Evolutionary conservation across 2,888 invertebrate genomes (phyloP).

Genomic region (Andrena marginata): DNA sequence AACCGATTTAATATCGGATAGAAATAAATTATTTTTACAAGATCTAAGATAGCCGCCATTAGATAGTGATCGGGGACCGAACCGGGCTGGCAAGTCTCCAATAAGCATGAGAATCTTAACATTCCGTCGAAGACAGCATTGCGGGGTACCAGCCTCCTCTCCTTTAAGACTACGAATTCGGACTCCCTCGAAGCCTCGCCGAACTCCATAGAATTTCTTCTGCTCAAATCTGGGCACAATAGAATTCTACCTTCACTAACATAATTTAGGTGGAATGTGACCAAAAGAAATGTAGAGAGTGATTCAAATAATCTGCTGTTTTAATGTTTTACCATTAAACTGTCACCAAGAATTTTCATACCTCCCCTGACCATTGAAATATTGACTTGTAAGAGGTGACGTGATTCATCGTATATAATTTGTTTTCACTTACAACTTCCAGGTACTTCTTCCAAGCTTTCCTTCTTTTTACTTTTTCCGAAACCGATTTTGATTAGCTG

Average conservation of each 20-base stretch:
- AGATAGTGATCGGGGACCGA: slow-evolving; percentile 98
- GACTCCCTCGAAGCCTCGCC: slow-evolving; percentile 93
- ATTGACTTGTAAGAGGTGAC: too few relatives aligned
- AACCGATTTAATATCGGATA: background rate
- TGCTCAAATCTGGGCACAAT: slow-evolving; percentile 87
- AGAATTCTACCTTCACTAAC: background rate
- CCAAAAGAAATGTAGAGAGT: too few relatives aligned
- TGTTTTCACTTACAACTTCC: slow-evolving; percentile 88
- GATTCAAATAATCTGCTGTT: background rate
- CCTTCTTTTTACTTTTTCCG: slow-evolving; percentile 94
- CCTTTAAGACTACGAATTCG: slow-evolving; percentile 95
- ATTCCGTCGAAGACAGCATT: slow-evolving; percentile 94
- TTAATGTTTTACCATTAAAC: too few relatives aligned
- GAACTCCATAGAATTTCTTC: slow-evolving; percentile 93
- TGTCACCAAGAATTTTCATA: too few relatives aligned
- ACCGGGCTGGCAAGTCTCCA: slow-evolving; percentile 98
- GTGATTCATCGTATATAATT: background rate
- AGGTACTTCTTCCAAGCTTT: slow-evolving; percentile 94
- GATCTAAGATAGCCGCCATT: slow-evolving; percentile 96
- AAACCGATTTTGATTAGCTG: slow-evolving; percentile 94
- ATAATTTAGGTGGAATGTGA: too few relatives aligned
- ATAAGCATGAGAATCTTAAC: slow-evolving; percentile 94
- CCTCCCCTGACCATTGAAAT: too few relatives aligned
- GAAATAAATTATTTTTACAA: slow-evolving; percentile 88
- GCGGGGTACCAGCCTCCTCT: slow-evolving; percentile 93